These are phyloP conservation scores for Paralichthys olivaceus DNA, from an alignment of 2,113 vertebrate species.

Conservation along the genomic window DNA sequence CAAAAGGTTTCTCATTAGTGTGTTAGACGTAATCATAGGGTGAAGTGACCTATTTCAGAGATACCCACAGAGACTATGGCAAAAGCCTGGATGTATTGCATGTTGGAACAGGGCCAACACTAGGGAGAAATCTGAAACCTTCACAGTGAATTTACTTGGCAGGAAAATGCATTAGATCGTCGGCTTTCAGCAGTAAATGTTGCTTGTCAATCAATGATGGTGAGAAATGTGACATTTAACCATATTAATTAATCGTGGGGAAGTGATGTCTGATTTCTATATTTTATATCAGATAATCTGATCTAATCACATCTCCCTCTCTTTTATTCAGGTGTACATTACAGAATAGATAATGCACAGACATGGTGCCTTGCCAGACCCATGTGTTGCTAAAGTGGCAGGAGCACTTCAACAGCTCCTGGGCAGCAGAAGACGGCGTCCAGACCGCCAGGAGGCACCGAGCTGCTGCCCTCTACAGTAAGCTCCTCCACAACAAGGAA, in stretches of 20 bases:
- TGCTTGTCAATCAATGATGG: constrained; percentile 6
- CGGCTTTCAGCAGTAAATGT: constrained; percentile 24
- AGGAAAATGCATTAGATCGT: constrained; percentile 15
- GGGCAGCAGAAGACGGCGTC: constrained; percentile 83
- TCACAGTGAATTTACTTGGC: constrained; percentile 37
- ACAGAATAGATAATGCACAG: constrained; percentile 79
- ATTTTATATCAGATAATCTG: background rate
- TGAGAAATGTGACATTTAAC: constrained; percentile 16
- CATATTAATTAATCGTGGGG: constrained; percentile 29
- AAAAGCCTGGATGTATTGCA: constrained; percentile 44
- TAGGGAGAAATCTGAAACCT: constrained; percentile 57
- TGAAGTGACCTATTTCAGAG: constrained; percentile 56
- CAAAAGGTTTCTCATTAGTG: constrained; percentile 30
- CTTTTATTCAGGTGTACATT: constrained; percentile 59
- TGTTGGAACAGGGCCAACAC: constrained; percentile 35
- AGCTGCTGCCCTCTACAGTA: constrained; percentile 79
- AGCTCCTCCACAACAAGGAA: constrained; percentile 84
- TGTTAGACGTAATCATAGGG: constrained; percentile 39
- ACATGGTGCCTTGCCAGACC: constrained; percentile 86
- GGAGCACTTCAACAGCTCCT: constrained; percentile 87
- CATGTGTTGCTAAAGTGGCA: constrained; percentile 88
- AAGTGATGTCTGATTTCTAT: constrained; percentile 11
- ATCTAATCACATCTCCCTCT: background rate
- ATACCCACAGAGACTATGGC: constrained; percentile 50
- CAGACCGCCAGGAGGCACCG: constrained; percentile 77